Evolutionary conservation across 2,113 vertebrate species (phyloP).

Genomic region (Chelonoidis abingdonii): DNA sequence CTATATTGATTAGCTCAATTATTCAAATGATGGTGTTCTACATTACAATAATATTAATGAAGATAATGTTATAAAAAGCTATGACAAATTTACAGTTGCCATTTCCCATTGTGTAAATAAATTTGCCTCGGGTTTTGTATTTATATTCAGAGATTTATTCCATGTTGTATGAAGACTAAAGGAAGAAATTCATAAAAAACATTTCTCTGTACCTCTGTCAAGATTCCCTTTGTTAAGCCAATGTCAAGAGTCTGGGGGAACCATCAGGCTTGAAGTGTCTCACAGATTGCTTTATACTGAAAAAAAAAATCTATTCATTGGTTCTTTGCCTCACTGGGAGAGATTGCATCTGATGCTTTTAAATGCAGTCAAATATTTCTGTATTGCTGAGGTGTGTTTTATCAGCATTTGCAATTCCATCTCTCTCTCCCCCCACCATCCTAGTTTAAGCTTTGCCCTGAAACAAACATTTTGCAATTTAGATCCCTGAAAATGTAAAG

Average conservation of each 20-base stretch:
- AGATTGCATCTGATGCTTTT: constrained; percentile 59
- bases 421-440: background rate
- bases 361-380: constrained; percentile 26
- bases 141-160: background rate
- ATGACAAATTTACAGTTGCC: background rate
- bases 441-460: constrained; percentile 25
- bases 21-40: background rate
- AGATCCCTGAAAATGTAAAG: background rate
- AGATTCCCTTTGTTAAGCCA: constrained; percentile 17
- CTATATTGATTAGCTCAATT: background rate
- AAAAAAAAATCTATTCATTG: constrained; percentile 10
- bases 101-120: background rate
- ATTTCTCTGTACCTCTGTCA: background rate
- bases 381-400: constrained; percentile 3
- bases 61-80: background rate
- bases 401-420: constrained; percentile 48
- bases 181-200: background rate
- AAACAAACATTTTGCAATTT: constrained; percentile 44
- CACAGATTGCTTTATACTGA: constrained; percentile 43
- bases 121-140: background rate
- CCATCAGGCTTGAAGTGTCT: constrained; percentile 16
- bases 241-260: constrained; percentile 3
- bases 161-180: background rate
- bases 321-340: constrained; percentile 8
- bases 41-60: background rate